Conservation (phyloP, 2,797 vertebrate species). For the Nothura maculosa region DNA sequence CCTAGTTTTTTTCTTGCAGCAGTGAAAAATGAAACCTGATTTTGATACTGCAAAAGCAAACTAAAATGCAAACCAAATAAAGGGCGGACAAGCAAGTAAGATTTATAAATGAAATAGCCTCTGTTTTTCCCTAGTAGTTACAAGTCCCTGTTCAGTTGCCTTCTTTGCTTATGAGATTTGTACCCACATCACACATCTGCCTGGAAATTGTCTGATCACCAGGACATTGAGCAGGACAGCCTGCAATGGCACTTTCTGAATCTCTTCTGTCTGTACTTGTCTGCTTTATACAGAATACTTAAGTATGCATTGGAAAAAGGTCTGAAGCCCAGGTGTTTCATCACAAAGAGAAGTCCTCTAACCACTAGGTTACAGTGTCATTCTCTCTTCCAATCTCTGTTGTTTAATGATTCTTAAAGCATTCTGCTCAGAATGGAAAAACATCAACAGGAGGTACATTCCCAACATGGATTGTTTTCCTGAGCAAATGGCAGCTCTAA, state of each 20-base stretch:
- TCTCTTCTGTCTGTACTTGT: not conserved
- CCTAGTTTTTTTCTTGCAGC: not conserved
- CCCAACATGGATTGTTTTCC: not conserved
- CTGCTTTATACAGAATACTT: not conserved
- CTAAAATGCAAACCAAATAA: not conserved
- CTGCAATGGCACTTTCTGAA: not conserved
- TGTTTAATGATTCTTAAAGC: not conserved
- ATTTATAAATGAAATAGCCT: not conserved
- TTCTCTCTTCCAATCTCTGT: not conserved
- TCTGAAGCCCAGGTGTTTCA: conserved; percentile 11
- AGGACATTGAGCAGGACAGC: rapidly evolving
- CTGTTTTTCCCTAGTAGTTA: not conserved
- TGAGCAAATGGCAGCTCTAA: not conserved
- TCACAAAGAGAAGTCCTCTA: not conserved
- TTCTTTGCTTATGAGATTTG: not conserved
- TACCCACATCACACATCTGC: not conserved
- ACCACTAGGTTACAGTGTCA: not conserved
- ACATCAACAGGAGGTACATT: not conserved
- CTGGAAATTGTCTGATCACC: not conserved
- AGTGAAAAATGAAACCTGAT: not conserved
- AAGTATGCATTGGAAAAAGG: not conserved
- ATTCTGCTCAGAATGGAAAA: not conserved
- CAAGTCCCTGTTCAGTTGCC: not conserved
- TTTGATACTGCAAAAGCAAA: not conserved
- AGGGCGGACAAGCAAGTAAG: not conserved